Conservation (phyloP, 2,113 vertebrate species). For the Charina bottae region DNA sequence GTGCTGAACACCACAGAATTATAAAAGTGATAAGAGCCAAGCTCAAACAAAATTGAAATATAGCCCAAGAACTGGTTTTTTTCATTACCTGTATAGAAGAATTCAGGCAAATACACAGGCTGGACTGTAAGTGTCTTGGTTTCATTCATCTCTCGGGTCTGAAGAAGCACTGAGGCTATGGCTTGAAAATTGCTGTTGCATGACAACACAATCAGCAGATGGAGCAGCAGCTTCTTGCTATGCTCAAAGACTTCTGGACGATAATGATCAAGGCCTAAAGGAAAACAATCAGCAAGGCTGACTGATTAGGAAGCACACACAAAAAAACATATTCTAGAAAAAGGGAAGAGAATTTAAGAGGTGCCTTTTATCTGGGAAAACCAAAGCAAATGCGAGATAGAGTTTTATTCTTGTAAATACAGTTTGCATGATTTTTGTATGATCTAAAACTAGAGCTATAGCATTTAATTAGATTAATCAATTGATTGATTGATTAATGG, state of each 20-base stretch:
- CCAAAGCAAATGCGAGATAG: conserved; percentile 41
- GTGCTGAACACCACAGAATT: not conserved
- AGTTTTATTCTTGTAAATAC: conserved; percentile 29
- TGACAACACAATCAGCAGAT: conserved; percentile 93
- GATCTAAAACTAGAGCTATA: not conserved
- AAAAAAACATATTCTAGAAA: conserved; percentile 63
- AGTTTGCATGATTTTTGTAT: not conserved
- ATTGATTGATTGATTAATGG: not conserved
- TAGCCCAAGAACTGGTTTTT: not conserved
- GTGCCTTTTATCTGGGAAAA: conserved; percentile 7
- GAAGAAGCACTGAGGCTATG: conserved; percentile 93
- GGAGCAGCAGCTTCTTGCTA: conserved; percentile 94
- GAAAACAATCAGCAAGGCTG: conserved; percentile 50
- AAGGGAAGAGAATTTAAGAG: conserved; percentile 48
- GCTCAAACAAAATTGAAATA: not conserved
- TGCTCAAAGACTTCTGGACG: conserved; percentile 97
- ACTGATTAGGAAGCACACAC: conserved; percentile 59
- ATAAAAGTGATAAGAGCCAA: not conserved
- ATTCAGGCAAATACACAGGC: conserved; percentile 88
- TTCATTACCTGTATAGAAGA: conserved; percentile 88
- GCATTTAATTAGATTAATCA: not conserved
- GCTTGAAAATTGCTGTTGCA: conserved; percentile 95
- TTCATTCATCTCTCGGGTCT: conserved; percentile 92
- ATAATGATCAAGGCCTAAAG: conserved; percentile 94
- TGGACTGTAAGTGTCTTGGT: conserved; percentile 93